These are phyloP conservation scores for Heliconius erato DNA, from an alignment of 2,888 invertebrate genomes.

Conservation along the genomic window DNA sequence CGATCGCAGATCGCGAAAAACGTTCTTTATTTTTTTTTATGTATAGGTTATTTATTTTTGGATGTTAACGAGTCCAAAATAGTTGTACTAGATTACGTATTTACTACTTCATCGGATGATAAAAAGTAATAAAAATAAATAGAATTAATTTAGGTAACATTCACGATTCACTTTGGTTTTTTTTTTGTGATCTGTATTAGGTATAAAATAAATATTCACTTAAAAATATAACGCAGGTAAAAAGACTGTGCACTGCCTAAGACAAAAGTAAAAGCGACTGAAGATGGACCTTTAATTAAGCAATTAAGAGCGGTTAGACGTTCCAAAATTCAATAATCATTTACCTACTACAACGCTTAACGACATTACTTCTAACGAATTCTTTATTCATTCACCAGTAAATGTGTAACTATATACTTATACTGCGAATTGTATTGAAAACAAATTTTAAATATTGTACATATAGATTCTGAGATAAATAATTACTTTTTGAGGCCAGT, in stretches of 20 bases:
- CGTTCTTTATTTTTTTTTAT: too few relatives aligned
- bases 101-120: not conserved
- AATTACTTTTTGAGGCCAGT: too few relatives aligned
- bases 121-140: not conserved
- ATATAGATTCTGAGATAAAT: too few relatives aligned
- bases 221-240: too few relatives aligned
- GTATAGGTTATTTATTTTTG: too few relatives aligned
- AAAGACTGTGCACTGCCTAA: conserved; percentile 9
- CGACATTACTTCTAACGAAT: conserved; percentile 18
- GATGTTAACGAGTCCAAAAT: too few relatives aligned
- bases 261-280: conserved; percentile 33
- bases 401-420: not conserved
- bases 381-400: not conserved
- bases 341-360: conserved; percentile 29
- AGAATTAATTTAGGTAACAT: not conserved
- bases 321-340: conserved; percentile 38
- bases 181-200: too few relatives aligned
- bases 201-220: too few relatives aligned
- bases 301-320: conserved; percentile 40
- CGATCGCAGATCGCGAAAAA: too few relatives aligned
- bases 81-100: not conserved
- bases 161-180: not conserved
- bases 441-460: too few relatives aligned
- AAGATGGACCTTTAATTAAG: conserved; percentile 39
- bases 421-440: not conserved